These are phyloP conservation scores for Epizoanthus stellaris DNA, from an alignment of 92 coral and sea anemone genomes.

Conservation along the genomic window DNA sequence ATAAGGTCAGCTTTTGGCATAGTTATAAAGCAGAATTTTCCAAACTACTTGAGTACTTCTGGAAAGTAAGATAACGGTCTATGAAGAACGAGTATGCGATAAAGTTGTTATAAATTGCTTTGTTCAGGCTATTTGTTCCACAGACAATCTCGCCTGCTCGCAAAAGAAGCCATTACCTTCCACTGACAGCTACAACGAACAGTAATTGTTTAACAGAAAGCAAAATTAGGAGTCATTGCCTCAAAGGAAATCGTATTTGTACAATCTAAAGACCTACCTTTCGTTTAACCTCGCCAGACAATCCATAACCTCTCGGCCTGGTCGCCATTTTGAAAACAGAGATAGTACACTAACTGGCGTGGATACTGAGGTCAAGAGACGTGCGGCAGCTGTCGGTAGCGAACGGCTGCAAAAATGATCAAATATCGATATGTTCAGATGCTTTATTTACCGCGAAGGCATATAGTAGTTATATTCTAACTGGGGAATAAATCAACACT, in stretches of 20 bases:
- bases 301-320: slow-evolving; percentile 85
- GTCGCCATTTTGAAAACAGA: slow-evolving; percentile 60
- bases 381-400: neutral
- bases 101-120: too few species aligned
- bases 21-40: neutral
- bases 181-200: neutral
- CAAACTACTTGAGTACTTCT: too few species aligned
- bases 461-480: neutral
- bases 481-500: neutral
- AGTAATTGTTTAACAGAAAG: neutral
- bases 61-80: too few species aligned
- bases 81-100: too few species aligned
- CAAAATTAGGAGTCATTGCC: neutral
- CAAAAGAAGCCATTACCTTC: too few species aligned
- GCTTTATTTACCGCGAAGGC: neutral
- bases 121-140: too few species aligned
- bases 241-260: neutral
- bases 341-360: neutral
- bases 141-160: too few species aligned
- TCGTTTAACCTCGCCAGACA: slow-evolving; percentile 72
- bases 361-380: neutral
- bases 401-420: neutral
- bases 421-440: neutral
- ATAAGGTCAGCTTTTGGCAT: neutral
- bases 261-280: slow-evolving; percentile 63